These are phyloP conservation scores for Cyphomyrmex costatus DNA, from an alignment of 1,140 invertebrate species.

Conservation along the genomic window DNA sequence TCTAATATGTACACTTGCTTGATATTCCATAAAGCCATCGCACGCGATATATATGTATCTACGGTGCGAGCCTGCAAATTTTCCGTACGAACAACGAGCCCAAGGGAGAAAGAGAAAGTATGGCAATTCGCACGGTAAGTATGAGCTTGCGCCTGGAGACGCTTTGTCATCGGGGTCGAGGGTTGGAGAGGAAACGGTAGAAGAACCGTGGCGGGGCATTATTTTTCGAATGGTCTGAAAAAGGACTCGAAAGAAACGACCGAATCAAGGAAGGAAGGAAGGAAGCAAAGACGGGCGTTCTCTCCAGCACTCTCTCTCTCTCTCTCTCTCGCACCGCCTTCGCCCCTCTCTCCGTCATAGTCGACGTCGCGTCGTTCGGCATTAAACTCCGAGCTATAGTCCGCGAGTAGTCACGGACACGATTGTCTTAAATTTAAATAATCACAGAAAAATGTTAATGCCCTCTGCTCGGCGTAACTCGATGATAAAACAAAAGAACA, in stretches of 20 bases:
- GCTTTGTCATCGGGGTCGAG: slow-evolving; percentile 63
- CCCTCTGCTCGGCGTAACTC: slow-evolving; percentile 76
- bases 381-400: slow-evolving; percentile 65
- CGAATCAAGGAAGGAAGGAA: slow-evolving; percentile 7
- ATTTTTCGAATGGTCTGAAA: slow-evolving; percentile 69
- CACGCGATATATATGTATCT: slow-evolving; percentile 12
- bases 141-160: slow-evolving; percentile 49
- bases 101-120: slow-evolving; percentile 52
- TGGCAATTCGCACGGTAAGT: slow-evolving; percentile 65
- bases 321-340: not conserved
- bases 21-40: slow-evolving; percentile 30
- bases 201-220: slow-evolving; percentile 64
- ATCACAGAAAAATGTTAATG: slow-evolving; percentile 84
- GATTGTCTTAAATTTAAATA: slow-evolving; percentile 84
- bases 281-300: slow-evolving; percentile 16
- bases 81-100: slow-evolving; percentile 31
- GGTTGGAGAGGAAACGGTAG: not conserved
- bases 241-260: slow-evolving; percentile 52
- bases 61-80: slow-evolving; percentile 28
- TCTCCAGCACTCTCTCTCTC: not conserved
- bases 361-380: slow-evolving; percentile 61
- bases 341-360: slow-evolving; percentile 1
- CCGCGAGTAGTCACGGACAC: slow-evolving; percentile 67
- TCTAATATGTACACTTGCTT: not conserved
- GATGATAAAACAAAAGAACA: slow-evolving; percentile 81